These are phyloP conservation scores for Portunus trituberculatus DNA, from an alignment of 1,140 invertebrate species.

Conservation along the genomic window DNA sequence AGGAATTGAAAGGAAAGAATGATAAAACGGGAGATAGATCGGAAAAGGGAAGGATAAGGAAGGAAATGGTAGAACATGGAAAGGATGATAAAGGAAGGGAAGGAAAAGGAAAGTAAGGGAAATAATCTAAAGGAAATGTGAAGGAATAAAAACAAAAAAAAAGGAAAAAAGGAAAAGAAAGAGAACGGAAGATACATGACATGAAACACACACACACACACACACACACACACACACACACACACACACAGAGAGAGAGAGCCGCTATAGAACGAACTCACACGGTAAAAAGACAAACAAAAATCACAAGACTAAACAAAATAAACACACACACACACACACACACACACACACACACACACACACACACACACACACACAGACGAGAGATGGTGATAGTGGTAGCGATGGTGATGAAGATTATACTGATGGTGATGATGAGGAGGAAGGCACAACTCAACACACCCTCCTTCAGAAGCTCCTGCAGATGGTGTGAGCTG, in stretches of 20 bases:
- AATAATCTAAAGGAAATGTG: too few relatives aligned
- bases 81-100: background rate
- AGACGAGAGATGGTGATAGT: background rate
- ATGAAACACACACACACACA: too few relatives aligned
- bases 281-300: background rate
- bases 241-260: too few relatives aligned
- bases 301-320: background rate
- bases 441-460: background rate
- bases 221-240: too few relatives aligned
- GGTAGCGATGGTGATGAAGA: background rate
- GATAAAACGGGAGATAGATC: background rate
- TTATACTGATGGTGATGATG: background rate
- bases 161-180: too few relatives aligned
- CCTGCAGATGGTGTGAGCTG: background rate
- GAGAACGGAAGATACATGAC: too few relatives aligned
- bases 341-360: background rate
- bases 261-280: too few relatives aligned
- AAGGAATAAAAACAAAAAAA: too few relatives aligned
- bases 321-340: too few relatives aligned
- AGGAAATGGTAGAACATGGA: background rate
- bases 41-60: background rate
- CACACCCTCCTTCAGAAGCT: background rate
- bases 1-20: background rate
- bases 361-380: background rate
- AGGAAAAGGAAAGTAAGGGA: background rate